Base-by-base conservation (phyloP, 2,888 invertebrate species). In the Argyra leucocephala region DNA sequence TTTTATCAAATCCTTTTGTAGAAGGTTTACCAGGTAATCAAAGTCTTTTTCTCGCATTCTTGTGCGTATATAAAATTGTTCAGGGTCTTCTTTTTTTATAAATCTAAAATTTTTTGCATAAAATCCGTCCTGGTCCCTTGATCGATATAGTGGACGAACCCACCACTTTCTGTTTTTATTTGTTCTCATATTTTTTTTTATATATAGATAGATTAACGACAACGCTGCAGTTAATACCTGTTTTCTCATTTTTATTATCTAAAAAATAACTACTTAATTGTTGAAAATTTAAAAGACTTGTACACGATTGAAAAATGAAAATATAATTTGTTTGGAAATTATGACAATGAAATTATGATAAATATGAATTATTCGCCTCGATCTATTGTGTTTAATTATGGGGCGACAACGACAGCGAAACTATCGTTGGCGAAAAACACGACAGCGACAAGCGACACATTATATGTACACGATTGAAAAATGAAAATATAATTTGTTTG, bases 1-100 rank as follows among this genome's bases (percentile, higher is more conserved):
- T 63, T 62, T 65, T 57, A 10, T 65, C 24, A 60, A 60, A 60
- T 60, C 18, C 2, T 60, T 60, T 60, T 26, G 18, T 57, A 57
- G 57, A 57, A 21, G 57, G 57, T 57, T 57, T 22, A 57, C 57
- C 57, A 57, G 21, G 21, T 22, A 57, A 22, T 57, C 57, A 57
- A 57, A 57, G 21, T 57, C 57, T 57, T 57, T 57, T 21, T 57
- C 57, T 21, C 57, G 21, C 57, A 57, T 57, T 57, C 57, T 57
- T 57, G 57, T 57, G 57, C 57, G 21, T 57, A 57, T 22, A 62
- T 62, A 31, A 62, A 26, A 26, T 22, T 62, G 62, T 36, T 62
- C 61, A n/a, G 61, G 61, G 21, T 61, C 24, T 62, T 62, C 22
- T 36, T 24, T 36, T 36, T 62, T 62, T 36, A n/a, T 62, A 36